phyloP scores from a whole-genome alignment of 2,888 invertebrate species.

The Strigamia maritima region DNA sequence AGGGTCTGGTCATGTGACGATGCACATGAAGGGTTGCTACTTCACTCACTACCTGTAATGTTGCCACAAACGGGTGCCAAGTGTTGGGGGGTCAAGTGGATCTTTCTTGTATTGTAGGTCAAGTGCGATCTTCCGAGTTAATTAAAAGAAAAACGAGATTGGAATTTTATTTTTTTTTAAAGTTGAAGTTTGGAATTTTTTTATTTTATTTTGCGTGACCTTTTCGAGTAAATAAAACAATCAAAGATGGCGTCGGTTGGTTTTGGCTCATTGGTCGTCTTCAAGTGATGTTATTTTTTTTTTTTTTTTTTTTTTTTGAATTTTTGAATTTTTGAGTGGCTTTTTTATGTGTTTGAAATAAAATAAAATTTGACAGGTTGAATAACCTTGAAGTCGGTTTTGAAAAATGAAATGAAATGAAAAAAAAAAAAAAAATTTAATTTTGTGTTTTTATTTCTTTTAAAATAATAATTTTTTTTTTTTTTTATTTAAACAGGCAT shows the following conservation, averaged over 20 bases:
- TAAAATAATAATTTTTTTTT: background rate
- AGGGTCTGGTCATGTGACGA: background rate
- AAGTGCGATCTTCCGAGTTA: background rate
- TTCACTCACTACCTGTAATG: background rate
- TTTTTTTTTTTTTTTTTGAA: background rate
- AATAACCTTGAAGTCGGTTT: background rate
- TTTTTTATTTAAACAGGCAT: constrained; percentile 60
- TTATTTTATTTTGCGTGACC: no score
- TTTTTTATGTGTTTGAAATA: background rate
- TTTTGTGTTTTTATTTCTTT: no score
- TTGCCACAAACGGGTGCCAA: background rate
- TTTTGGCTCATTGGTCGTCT: no score
- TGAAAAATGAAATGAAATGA: background rate
- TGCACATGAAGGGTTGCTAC: background rate
- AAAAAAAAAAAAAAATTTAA: background rate
- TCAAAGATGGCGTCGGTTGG: background rate
- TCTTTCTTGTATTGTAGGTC: background rate
- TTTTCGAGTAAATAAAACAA: no score
- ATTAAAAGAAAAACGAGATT: background rate
- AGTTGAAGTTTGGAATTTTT: background rate
- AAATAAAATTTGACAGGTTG: background rate
- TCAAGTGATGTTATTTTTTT: background rate
- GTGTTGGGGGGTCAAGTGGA: background rate
- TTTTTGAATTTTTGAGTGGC: background rate
- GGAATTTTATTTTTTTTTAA: background rate